phyloP scores from a whole-genome alignment of 2,113 vertebrate species.

The Dasyurus viverrinus region DNA sequence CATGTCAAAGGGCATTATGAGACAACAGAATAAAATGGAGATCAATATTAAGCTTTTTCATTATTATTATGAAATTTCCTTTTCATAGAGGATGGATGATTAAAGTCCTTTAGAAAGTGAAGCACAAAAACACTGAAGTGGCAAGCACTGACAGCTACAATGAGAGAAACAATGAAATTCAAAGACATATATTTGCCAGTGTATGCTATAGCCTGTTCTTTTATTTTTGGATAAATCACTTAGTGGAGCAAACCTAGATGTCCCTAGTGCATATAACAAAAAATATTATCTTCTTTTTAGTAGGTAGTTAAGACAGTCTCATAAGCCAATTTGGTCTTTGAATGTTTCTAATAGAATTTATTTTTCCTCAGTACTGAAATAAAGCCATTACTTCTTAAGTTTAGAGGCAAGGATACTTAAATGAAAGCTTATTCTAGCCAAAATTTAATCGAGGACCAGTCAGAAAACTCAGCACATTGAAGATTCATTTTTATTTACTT shows the following conservation, averaged over 20 bases:
- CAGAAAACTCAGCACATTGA: not conserved
- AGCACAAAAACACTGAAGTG: not conserved
- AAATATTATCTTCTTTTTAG: not conserved
- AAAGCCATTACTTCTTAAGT: not conserved
- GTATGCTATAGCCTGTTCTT: not conserved
- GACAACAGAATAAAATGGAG: not conserved
- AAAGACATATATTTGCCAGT: not conserved
- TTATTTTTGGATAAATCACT: not conserved
- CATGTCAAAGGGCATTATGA: not conserved
- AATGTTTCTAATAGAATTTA: not conserved
- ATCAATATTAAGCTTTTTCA: slow-evolving; percentile 5
- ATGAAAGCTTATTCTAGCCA: not conserved
- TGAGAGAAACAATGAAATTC: not conserved
- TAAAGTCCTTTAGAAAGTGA: not conserved
- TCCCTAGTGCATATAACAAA: not conserved
- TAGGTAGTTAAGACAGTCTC: not conserved
- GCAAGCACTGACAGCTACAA: not conserved
- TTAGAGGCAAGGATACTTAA: not conserved
- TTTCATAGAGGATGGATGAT: not conserved
- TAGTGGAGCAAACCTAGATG: not conserved
- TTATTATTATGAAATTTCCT: slow-evolving; percentile 16
- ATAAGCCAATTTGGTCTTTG: not conserved
- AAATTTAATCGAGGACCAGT: not conserved
- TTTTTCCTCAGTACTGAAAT: not conserved
- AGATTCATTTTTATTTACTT: not conserved